A percentile compares a stretch with the other conserved stretches of the same genome.
These are phyloP conservation scores for Eristalinus aeneus DNA, from an alignment of 2,888 invertebrate genomes.

Conservation along the genomic window DNA sequence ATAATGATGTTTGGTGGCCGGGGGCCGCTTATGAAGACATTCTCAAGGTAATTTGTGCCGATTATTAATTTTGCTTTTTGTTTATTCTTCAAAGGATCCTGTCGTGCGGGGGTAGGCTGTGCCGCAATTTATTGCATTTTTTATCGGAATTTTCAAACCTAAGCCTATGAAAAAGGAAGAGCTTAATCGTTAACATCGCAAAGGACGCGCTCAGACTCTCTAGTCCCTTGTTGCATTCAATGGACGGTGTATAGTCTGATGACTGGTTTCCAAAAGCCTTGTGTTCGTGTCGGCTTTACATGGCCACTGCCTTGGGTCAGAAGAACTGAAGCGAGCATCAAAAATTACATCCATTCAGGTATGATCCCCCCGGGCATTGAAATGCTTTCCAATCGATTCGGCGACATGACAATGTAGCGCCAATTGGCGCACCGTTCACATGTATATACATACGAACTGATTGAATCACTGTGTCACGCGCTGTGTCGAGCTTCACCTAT, in stretches of 20 bases:
- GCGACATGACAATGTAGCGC: background rate
- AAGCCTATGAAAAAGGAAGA: too few species aligned
- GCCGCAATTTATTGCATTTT: background rate
- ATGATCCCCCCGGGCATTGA: background rate
- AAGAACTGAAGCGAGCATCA: background rate
- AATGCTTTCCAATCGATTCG: slow-evolving; percentile 1
- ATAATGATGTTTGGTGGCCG: background rate
- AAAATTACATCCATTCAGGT: background rate
- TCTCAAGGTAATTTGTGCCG: slow-evolving; percentile 31
- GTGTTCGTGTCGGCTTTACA: background rate
- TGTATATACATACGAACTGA: slow-evolving; percentile 13
- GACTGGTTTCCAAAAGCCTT: background rate
- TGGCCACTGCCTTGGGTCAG: background rate
- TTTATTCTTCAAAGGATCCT: background rate
- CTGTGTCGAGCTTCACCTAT: background rate
- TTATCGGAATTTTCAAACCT: background rate
- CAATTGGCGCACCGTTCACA: too few species aligned
- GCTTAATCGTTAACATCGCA: too few species aligned
- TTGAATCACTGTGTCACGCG: slow-evolving; percentile 26
- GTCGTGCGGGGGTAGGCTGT: background rate
- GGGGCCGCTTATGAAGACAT: slow-evolving; percentile 14
- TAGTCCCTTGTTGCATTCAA: too few species aligned
- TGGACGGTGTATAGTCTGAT: too few species aligned
- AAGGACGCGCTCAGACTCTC: too few species aligned
- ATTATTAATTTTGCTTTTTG: background rate